phyloP scores from a whole-genome alignment of 2,113 vertebrate species.

The Anhinga rufa region DNA sequence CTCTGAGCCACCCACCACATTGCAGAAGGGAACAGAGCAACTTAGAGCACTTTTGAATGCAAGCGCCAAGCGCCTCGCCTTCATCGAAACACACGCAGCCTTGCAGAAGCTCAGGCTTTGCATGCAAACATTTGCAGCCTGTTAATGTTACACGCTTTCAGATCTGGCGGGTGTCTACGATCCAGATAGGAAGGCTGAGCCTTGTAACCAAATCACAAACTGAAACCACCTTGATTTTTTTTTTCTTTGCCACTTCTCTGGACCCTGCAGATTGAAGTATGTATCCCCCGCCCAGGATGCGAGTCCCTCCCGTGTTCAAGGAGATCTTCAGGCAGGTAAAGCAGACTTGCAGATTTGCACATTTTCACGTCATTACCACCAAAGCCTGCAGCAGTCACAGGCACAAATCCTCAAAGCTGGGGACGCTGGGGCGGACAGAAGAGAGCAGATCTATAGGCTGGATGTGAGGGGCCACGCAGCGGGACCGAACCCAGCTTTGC shows the following conservation, averaged over 20 bases:
- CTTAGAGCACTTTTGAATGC: rapidly evolving
- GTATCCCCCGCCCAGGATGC: too few relatives aligned
- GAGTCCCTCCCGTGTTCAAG: neutral
- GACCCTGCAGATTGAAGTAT: neutral
- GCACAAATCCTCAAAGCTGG: neutral
- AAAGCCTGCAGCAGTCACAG: neutral
- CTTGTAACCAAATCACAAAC: neutral
- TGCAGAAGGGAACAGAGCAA: neutral
- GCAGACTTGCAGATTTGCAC: neutral
- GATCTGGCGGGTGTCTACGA: neutral
- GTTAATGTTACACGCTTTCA: rapidly evolving
- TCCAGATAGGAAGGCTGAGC: neutral
- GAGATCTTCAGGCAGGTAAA: neutral
- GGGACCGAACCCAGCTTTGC: neutral
- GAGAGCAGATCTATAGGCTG: neutral
- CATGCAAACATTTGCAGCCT: neutral
- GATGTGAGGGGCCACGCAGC: neutral
- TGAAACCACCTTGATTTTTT: neutral
- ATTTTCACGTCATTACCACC: neutral
- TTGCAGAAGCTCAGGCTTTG: neutral
- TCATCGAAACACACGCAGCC: neutral
- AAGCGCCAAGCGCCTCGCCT: neutral
- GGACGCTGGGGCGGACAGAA: neutral
- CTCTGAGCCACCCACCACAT: neutral
- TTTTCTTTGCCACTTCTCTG: neutral